Base-by-base conservation (phyloP, 1,140 invertebrate species). In the Saccostrea glomerata region DNA sequence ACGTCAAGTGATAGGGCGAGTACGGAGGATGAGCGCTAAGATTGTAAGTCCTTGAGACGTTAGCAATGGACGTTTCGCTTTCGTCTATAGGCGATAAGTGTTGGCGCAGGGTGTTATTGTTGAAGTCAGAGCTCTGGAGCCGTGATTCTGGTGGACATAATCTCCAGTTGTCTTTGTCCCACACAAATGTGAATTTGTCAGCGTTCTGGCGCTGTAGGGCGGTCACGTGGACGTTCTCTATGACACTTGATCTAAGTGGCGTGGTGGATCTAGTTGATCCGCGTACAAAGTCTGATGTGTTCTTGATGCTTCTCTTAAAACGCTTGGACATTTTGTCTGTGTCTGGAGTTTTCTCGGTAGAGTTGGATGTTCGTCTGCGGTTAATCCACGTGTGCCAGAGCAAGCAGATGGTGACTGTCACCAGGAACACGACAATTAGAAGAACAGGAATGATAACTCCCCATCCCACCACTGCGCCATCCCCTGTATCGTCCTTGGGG, bases 141-240 rank as follows among this genome's bases (percentile, higher is more conserved):
- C 55, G 55, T n/a, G 70, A 66, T 23, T 47, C 60, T 55, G 70
- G 86, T 3, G 89, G 89, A 84, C 84, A 87, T 2, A 90, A 56
- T 54, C 87, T 90, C 89, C 89, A 90, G 77, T 90, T 90, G 56
- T 90, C 89, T 56, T 90, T 88, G 30, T 90, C 89, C 89, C 89
- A 90, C 30, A 87, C 87, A 73, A 90, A 90, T 13, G 83, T 86
- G 70, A 90, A 90, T 20, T 88, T 73, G 63, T 84, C 77, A n/a
- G 84, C 54, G 17, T 88, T 58, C 56, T 56, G 56, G 20, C 23
- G 36, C 25, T 63, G 85, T 20, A 87, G 30, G 20, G 87, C 84
- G 0, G 86, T 84, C 5, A 90, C 86, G 15, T 87, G 70, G 5
- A 87, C 86, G 20, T 88, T 88, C 12, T 88, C 89, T 13, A 70